A percentile compares a stretch with the other conserved stretches of the same genome.
Evolutionary conservation across 1,140 invertebrate species (phyloP).

Genomic region (Ruditapes philippinarum): DNA sequence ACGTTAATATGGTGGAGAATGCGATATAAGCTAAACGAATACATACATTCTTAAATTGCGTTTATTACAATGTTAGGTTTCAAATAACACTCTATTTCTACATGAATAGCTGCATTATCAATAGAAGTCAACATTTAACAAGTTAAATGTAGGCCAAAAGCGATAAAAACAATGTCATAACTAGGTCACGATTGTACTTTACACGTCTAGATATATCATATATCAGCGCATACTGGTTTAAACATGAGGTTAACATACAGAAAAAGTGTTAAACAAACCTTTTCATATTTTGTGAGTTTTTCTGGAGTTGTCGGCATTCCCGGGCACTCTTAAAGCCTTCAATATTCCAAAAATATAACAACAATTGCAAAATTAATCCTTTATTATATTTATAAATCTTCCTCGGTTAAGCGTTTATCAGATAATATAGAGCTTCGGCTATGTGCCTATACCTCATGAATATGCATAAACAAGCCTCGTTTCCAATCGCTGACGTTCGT

Average conservation of each 20-base stretch:
- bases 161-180: conserved; percentile 27
- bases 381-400: conserved; percentile 18
- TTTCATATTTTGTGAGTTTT: conserved; percentile 77
- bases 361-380: background rate
- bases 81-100: no score
- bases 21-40: no score
- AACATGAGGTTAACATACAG: background rate
- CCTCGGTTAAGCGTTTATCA: background rate
- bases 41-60: no score
- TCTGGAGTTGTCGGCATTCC: conserved; percentile 76
- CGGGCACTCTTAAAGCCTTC: background rate
- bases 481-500: conserved; percentile 40
- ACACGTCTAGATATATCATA: conserved; percentile 22
- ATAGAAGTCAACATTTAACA: background rate
- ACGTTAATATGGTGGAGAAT: no score
- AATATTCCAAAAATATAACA: background rate
- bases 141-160: background rate
- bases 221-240: background rate
- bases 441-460: background rate
- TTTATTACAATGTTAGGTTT: no score
- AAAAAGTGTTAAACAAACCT: conserved; percentile 67
- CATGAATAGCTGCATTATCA: no score
- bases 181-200: conserved; percentile 33
- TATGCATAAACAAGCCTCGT: conserved; percentile 31
- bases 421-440: background rate